Base-by-base conservation (phyloP, 2,113 vertebrate genomes). In the Rhadina sibilatrix region DNA sequence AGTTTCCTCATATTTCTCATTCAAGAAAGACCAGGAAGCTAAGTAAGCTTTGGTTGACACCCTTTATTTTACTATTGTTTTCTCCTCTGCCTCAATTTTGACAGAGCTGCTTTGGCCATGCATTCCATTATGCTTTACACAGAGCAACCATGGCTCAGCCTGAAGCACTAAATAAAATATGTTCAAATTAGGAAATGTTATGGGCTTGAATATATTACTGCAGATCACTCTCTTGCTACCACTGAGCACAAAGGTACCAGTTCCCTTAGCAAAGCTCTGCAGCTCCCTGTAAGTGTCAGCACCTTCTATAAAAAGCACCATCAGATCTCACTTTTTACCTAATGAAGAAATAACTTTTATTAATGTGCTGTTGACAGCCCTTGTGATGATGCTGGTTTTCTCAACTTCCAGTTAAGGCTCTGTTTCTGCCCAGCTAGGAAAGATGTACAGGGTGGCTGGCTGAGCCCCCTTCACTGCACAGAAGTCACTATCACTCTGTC, bases 121-220 rank as follows among this genome's bases (percentile, higher is more conserved):
- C 78, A 95, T 97, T 93, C 89, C 91, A 94, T 75, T 92, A 33
- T 11, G 46, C 77, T 95, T 94, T 79, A 52, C 78, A 90, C 87
- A 92, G 91, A 77, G 80, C 95, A 87, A 94, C 94, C 92, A 96
- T 86, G 90, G 92, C 59, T 97, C 79, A 80, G 61, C 23, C 86
- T 46, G 89, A 91, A 96, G 89, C 87, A 90, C 52, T 92, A 95
- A 94, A 96, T 95, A 93, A 92, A 94, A 96, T 91, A 81, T 87
- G 87, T 78, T 95, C 92, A 96, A 95, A 85, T 95, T 95, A 94
- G 95, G 95, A 95, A 96, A 96, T 94, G 89, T 94, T 93, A 94
- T 27, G 59, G 76, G 81, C 88, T 88, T 74, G 47, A 95, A 78
- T 71, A 88, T 77, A 93, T 75, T 87, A 44, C 65, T 82, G 90